These are phyloP conservation scores for Drosophila suboccidentalis DNA, from an alignment of 2,888 invertebrate genomes.

Conservation along the genomic window DNA sequence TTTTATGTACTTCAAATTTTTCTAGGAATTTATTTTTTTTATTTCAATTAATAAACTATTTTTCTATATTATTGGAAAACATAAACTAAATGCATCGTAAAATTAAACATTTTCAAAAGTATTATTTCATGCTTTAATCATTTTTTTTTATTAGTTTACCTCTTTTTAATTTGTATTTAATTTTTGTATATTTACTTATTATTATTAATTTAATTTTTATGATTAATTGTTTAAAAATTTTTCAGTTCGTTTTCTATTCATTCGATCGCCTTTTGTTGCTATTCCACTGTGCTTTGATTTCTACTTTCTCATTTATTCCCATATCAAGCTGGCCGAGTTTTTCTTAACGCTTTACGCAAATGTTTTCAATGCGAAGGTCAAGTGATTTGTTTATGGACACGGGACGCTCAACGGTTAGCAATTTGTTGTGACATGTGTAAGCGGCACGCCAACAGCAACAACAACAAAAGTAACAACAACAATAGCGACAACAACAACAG, in stretches of 20 bases:
- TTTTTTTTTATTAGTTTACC: no score
- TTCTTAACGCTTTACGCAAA: slow-evolving; percentile 52
- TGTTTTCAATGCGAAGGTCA: slow-evolving; percentile 74
- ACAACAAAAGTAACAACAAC: slow-evolving; percentile 28
- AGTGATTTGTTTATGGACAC: slow-evolving; percentile 69
- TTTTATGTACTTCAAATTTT: no score
- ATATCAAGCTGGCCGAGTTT: slow-evolving; percentile 50
- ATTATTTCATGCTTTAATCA: no score
- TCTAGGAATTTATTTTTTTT: not conserved
- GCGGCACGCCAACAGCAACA: slow-evolving; percentile 60
- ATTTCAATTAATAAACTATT: not conserved
- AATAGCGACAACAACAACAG: slow-evolving; percentile 30
- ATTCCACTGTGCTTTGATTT: slow-evolving; percentile 31
- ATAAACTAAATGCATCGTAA: no score
- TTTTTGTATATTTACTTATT: not conserved
- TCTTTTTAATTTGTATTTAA: no score
- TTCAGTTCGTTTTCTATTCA: not conserved
- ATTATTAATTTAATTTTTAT: not conserved
- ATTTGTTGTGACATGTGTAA: slow-evolving; percentile 80
- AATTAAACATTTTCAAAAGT: no score
- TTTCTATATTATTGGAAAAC: no score
- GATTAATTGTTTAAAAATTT: not conserved
- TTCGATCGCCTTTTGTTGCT: not conserved
- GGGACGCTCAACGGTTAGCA: slow-evolving; percentile 70
- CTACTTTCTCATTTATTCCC: slow-evolving; percentile 17